A percentile compares a stretch with the other conserved stretches of the same genome.
phyloP scores from a whole-genome alignment of 2,797 vertebrate genomes.

The Hylomyscus alleni region DNA sequence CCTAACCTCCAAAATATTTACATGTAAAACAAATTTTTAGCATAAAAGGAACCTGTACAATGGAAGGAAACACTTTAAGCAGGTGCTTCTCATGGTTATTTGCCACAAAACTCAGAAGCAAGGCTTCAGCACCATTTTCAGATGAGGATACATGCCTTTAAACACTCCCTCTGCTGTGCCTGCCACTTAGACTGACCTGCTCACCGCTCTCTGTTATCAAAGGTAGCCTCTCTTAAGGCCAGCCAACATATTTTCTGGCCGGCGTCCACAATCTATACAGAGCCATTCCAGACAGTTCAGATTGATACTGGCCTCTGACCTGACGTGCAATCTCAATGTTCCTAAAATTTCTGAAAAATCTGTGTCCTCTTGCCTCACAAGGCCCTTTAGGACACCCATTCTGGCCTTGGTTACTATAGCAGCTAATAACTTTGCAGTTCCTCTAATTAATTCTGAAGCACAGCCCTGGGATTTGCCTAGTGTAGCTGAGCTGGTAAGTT shows the following conservation, averaged over 20 bases:
- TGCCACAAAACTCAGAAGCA: neutral
- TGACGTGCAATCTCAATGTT: neutral
- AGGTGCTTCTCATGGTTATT: neutral
- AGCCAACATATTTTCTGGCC: neutral
- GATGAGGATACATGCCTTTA: neutral
- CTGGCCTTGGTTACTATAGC: constrained; percentile 8
- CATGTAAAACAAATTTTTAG: constrained; percentile 1
- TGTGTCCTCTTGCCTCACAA: constrained; percentile 38
- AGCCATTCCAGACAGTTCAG: neutral
- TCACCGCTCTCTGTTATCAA: neutral
- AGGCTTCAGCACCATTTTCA: neutral
- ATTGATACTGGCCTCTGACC: constrained; percentile 7
- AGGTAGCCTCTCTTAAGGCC: neutral
- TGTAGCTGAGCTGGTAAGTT: neutral
- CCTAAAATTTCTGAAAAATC: constrained; percentile 2
- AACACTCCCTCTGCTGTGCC: neutral
- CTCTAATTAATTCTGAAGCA: constrained; percentile 72
- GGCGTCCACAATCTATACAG: neutral
- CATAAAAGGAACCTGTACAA: neutral
- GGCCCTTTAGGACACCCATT: neutral
- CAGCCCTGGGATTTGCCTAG: constrained; percentile 52
- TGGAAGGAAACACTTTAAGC: neutral
- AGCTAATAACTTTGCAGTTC: constrained; percentile 46
- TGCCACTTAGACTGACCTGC: neutral
- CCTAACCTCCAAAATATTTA: neutral